These are phyloP conservation scores for Chouioia cunea DNA, from an alignment of 2,888 invertebrate genomes.

Conservation along the genomic window DNA sequence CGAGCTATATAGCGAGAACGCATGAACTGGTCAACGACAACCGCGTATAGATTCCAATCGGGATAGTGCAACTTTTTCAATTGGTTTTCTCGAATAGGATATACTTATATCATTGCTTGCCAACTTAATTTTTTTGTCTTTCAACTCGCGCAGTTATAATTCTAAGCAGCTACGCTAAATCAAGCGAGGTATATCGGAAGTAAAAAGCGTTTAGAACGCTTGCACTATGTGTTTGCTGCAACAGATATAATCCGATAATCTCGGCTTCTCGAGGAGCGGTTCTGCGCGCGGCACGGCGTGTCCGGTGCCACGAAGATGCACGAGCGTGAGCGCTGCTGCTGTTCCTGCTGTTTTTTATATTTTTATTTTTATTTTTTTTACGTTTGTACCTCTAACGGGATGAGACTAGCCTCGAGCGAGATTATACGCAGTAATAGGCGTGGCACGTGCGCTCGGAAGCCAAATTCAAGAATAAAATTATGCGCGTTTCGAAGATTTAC, in stretches of 20 bases:
- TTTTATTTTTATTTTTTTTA: too few relatives aligned
- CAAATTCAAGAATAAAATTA: conserved; percentile 43
- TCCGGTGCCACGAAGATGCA: conserved; percentile 47
- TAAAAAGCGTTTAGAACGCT: conserved; percentile 50
- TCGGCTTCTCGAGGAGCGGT: conserved; percentile 34
- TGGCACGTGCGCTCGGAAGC: conserved; percentile 44
- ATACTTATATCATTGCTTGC: conserved; percentile 32
- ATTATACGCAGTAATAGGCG: not conserved
- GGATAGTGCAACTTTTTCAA: conserved; percentile 28
- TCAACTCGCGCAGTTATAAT: too few relatives aligned
- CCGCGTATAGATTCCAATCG: conserved; percentile 21
- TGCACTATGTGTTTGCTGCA: conserved; percentile 3
- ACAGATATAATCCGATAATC: conserved; percentile 54
- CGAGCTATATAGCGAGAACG: not conserved
- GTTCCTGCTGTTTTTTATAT: too few relatives aligned
- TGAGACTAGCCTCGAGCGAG: conserved; percentile 15
- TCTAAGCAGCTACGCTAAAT: too few relatives aligned
- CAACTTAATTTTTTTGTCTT: not conserved
- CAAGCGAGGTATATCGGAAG: not conserved
- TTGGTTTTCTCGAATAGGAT: not conserved
- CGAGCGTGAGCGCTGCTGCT: conserved; percentile 20
- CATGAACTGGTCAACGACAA: conserved; percentile 1
- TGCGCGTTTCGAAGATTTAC: conserved; percentile 42
- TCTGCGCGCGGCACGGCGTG: conserved; percentile 52
- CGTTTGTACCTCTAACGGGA: conserved; percentile 5